Conservation (phyloP, 2,888 invertebrate genomes). For the Scaeva pyrastri region DNA sequence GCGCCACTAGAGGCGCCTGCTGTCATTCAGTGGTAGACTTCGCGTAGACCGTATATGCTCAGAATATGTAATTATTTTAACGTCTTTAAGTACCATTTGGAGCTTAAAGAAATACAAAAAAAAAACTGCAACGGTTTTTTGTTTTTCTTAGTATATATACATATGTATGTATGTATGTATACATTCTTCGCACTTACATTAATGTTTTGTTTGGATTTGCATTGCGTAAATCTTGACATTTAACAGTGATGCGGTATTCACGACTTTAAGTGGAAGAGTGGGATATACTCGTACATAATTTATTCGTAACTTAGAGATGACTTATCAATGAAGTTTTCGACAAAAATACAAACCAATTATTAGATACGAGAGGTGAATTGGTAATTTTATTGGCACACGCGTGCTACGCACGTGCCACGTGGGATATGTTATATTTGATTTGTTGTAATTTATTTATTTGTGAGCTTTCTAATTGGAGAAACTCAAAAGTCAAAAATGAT, state of each 20-base stretch:
- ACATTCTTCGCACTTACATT: too few species aligned
- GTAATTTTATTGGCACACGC: conserved; percentile 48
- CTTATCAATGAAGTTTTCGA: conserved; percentile 32
- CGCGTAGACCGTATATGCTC: conserved; percentile 54
- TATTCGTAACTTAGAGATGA: too few species aligned
- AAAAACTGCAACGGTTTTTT: conserved; percentile 39
- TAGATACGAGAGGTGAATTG: conserved; percentile 33
- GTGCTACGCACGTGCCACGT: conserved; percentile 19
- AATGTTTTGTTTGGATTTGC: conserved; percentile 48
- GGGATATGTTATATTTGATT: not conserved
- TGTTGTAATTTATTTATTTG: not conserved
- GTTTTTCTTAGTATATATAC: not conserved
- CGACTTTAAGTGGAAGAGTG: conserved; percentile 4
- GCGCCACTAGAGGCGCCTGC: conserved; percentile 67
- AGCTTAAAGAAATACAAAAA: conserved; percentile 13
- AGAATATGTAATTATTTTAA: conserved; percentile 57
- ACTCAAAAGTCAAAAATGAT: conserved; percentile 1
- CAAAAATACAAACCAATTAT: conserved; percentile 11
- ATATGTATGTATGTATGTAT: not conserved
- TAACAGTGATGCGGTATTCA: conserved; percentile 32
- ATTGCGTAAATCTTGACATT: conserved; percentile 73
- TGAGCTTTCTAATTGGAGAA: conserved; percentile 45
- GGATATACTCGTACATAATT: too few species aligned
- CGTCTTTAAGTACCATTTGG: conserved; percentile 26
- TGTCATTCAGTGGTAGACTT: conserved; percentile 58